These are phyloP conservation scores for Tenthredo mesomela DNA, from an alignment of 2,888 invertebrate species.

Conservation along the genomic window DNA sequence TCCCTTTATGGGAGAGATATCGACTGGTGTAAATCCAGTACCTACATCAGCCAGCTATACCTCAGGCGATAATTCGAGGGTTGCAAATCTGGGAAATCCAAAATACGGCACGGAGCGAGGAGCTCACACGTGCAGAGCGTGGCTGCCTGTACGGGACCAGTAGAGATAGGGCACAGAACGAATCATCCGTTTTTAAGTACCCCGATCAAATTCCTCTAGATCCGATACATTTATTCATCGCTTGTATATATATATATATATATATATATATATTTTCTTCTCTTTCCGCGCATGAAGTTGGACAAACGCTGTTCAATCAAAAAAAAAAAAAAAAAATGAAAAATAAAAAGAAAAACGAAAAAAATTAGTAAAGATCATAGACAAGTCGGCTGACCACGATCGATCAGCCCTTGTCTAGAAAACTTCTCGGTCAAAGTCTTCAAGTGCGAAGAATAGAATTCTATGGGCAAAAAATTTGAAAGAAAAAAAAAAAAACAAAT, in stretches of 20 bases:
- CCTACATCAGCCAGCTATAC: conserved; percentile 8
- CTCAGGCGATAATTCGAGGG: conserved; percentile 57
- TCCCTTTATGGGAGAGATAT: neutral
- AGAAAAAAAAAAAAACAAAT: too few relatives aligned
- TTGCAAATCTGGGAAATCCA: conserved; percentile 72
- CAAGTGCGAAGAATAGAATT: too few relatives aligned
- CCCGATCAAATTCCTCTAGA: neutral
- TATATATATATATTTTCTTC: neutral
- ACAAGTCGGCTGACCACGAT: too few relatives aligned
- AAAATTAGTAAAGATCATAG: neutral
- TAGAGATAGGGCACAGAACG: conserved; percentile 43
- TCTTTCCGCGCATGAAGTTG: neutral
- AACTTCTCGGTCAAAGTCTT: too few relatives aligned
- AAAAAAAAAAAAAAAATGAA: too few relatives aligned
- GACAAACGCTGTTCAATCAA: neutral
- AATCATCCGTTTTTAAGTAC: conserved; percentile 34
- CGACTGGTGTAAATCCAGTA: conserved; percentile 14
- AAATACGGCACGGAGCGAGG: conserved; percentile 71
- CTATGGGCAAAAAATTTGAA: too few relatives aligned
- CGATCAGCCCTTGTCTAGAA: too few relatives aligned
- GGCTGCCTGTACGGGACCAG: conserved; percentile 26
- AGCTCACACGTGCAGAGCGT: conserved; percentile 44
- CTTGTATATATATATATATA: too few relatives aligned
- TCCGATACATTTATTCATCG: neutral
- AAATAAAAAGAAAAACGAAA: neutral